Evolutionary conservation across 2,797 vertebrate genomes (phyloP).

Genomic region (Delichon dasypus): DNA sequence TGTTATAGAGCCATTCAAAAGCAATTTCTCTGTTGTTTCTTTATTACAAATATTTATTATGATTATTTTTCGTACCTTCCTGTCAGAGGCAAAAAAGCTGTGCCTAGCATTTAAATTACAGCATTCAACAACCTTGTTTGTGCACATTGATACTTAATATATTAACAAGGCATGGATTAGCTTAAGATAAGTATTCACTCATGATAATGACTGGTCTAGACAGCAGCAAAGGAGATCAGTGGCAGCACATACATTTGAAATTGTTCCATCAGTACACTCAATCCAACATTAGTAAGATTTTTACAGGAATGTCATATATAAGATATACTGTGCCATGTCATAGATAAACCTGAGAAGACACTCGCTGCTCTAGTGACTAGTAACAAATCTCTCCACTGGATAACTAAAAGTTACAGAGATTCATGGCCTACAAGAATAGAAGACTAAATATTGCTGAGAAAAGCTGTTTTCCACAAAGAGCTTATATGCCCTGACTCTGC

Average conservation of each 20-base stretch:
- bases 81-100: background rate
- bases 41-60: conserved; percentile 2
- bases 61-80: background rate
- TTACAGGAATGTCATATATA: background rate
- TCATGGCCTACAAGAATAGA: background rate
- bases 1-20: background rate
- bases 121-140: background rate
- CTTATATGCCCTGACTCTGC: background rate
- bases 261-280: background rate
- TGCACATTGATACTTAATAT: conserved; percentile 33
- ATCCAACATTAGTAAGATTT: background rate
- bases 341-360: background rate
- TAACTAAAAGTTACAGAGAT: background rate
- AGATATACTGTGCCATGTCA: background rate
- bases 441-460: background rate
- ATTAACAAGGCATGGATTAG: conserved; percentile 31
- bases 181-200: conserved; percentile 4
- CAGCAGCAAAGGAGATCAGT: background rate
- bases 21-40: background rate
- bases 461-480: background rate
- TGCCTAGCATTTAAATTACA: background rate
- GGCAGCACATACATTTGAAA: background rate
- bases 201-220: background rate
- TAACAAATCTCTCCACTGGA: background rate
- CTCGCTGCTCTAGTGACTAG: background rate